A percentile compares a stretch with the other conserved stretches of the same genome.
These are phyloP conservation scores for Crossocerus cetratus DNA, from an alignment of 2,888 invertebrate genomes.

Conservation along the genomic window DNA sequence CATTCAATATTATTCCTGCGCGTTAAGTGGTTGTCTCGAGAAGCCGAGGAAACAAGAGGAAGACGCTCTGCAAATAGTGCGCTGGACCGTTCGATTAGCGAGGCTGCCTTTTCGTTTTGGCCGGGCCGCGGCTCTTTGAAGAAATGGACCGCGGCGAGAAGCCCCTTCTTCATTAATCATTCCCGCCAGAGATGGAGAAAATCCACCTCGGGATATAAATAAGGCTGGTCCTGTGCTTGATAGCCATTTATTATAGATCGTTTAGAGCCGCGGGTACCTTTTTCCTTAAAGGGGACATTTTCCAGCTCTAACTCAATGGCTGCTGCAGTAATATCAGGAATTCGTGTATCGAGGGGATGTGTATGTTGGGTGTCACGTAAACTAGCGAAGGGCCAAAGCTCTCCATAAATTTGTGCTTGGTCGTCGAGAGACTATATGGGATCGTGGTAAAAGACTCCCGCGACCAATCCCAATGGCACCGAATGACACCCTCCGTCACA, in stretches of 20 bases:
- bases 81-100: slow-evolving; percentile 31
- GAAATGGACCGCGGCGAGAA: slow-evolving; percentile 49
- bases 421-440: slow-evolving; percentile 33
- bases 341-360: slow-evolving; percentile 28
- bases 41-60: neutral
- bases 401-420: slow-evolving; percentile 55
- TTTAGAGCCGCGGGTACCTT: slow-evolving; percentile 55
- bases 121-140: slow-evolving; percentile 48
- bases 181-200: slow-evolving; percentile 40
- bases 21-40: neutral
- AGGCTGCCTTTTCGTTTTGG: slow-evolving; percentile 21
- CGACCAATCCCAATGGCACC: slow-evolving; percentile 41
- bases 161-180: slow-evolving; percentile 67
- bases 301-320: too few relatives aligned
- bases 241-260: slow-evolving; percentile 66
- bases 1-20: neutral
- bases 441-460: slow-evolving; percentile 30
- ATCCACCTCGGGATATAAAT: slow-evolving; percentile 26
- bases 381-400: slow-evolving; percentile 25
- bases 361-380: too few relatives aligned
- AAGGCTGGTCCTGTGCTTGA: slow-evolving; percentile 36
- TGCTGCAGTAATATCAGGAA: too few relatives aligned
- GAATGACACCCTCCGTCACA: slow-evolving; percentile 62
- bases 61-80: slow-evolving; percentile 11
- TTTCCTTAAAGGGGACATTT: too few relatives aligned